These are phyloP conservation scores for Babyrousa celebensis DNA, from an alignment of 2,797 vertebrate species.

Conservation along the genomic window DNA sequence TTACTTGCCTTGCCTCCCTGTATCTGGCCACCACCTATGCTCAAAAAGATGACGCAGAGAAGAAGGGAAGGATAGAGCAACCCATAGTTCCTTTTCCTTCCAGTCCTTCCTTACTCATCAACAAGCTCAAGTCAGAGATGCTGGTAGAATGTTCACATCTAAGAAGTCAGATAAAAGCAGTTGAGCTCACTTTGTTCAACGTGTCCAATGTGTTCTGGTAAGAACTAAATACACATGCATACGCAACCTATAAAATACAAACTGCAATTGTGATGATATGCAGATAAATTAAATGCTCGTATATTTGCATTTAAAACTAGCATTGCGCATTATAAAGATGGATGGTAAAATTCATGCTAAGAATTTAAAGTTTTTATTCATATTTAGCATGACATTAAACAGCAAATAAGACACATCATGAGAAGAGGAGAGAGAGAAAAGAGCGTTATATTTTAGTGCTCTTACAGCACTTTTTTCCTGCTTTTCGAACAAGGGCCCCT, in stretches of 20 bases:
- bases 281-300: neutral
- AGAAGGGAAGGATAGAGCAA: neutral
- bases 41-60: neutral
- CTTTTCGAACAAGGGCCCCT: constrained; percentile 27
- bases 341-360: constrained; percentile 56
- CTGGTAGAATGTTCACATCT: neutral
- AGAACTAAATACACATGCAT: neutral
- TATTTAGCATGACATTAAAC: constrained; percentile 62
- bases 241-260: neutral
- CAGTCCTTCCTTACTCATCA: neutral
- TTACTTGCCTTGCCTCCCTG: neutral
- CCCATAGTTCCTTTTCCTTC: neutral
- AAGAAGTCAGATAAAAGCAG: neutral
- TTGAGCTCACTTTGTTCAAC: neutral
- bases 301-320: neutral
- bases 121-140: neutral
- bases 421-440: constrained; percentile 4
- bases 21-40: neutral
- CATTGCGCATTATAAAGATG: neutral
- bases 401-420: constrained; percentile 22
- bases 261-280: neutral
- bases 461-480: neutral
- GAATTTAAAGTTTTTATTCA: constrained; percentile 55
- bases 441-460: neutral
- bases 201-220: neutral